Base-by-base conservation (phyloP, 2,113 vertebrate genomes). In the Bambusicola thoracicus region DNA sequence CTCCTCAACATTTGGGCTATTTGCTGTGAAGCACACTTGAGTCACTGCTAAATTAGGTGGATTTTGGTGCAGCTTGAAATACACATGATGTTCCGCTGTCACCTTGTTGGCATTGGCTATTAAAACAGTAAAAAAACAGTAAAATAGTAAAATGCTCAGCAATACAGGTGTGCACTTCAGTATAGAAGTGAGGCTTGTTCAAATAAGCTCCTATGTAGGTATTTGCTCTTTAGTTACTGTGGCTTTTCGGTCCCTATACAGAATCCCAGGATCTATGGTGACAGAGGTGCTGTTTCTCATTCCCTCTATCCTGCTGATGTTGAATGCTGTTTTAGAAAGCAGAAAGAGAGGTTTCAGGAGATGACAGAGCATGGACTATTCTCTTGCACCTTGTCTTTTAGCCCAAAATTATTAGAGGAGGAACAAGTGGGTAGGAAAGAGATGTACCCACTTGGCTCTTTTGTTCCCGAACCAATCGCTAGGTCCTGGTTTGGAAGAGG, bases 21-120 rank as follows among this genome's bases (percentile, higher is more conserved):
- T 94, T 95, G 49, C 44, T 88, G n/a, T 79, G 87, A 86, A 94
- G 93, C 34, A 84, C 73, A 22, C 93, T 93, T 76, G 74, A 95
- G 59, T 59, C 3, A 0, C 36, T 53, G 77, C 69, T 89, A 51
- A 81, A 89, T 68, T 56, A 72, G 77, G 48, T 32, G 20, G 12
- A 13, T 69, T 92, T 80, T 66, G 70, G 36, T 1, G 1, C 46
- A 38, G 27, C 65, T 11, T 44, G 73, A 74, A 90, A 81, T 36
- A 46, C 18, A 75, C 40, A 24, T 9, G 13, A 10, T 58, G 86
- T 86, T 94, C 68, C 75, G 20, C 75, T 43, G 30, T 77, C 61
- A 90, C 72, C 46, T 34, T 38, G 19, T 46, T 83, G 75, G 55
- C 80, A 75, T 6, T 65, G 65, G 40, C 46, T 87, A 68, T 83